Evolutionary conservation across 1,140 invertebrate species (phyloP).

Genomic region (Plectrocnemia conspersa): DNA sequence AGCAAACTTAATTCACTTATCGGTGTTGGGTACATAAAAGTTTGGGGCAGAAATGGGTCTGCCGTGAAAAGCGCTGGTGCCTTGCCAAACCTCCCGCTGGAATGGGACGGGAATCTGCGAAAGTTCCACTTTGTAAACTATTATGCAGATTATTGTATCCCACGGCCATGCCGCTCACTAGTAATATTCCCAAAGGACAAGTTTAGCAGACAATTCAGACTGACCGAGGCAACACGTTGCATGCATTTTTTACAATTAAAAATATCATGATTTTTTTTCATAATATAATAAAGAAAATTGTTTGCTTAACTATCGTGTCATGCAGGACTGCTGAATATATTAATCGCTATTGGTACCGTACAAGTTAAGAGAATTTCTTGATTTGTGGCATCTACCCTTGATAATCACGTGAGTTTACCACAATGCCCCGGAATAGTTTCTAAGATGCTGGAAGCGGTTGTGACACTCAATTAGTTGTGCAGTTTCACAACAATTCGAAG

Average conservation of each 20-base stretch:
- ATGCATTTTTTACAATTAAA: not conserved
- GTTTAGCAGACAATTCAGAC: slow-evolving; percentile 17
- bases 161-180: not conserved
- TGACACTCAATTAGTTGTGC: too few relatives aligned
- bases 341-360: too few relatives aligned
- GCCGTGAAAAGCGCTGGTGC: not conserved
- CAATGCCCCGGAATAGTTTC: too few relatives aligned
- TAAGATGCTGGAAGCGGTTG: too few relatives aligned
- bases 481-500: too few relatives aligned
- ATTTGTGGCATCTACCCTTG: too few relatives aligned
- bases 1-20: slow-evolving; percentile 1
- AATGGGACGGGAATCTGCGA: not conserved
- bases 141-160: slow-evolving; percentile 29
- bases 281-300: too few relatives aligned
- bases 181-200: slow-evolving; percentile 23
- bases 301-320: too few relatives aligned
- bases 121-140: slow-evolving; percentile 26
- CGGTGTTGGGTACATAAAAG: not conserved
- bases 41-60: not conserved
- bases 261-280: not conserved
- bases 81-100: slow-evolving; percentile 4
- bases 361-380: too few relatives aligned
- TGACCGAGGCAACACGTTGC: slow-evolving; percentile 7
- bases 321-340: too few relatives aligned
- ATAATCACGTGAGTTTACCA: too few relatives aligned